These are phyloP conservation scores for Zaprionus bogoriensis DNA, from an alignment of 2,888 invertebrate genomes.

Conservation along the genomic window DNA sequence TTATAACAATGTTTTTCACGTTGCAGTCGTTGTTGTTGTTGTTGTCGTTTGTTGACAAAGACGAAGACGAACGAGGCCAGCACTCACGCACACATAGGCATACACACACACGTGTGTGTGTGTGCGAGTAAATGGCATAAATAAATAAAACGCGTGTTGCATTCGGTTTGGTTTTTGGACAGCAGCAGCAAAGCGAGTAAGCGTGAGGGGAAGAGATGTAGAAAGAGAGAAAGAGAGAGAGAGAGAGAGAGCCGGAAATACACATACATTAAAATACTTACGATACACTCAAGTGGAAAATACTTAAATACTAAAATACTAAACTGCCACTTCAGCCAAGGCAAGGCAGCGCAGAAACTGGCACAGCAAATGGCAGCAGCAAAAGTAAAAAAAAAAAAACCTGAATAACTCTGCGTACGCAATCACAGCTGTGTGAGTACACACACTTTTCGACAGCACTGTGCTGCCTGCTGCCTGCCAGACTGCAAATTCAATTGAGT, in stretches of 20 bases:
- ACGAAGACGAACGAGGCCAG: constrained; percentile 73
- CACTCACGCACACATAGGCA: constrained; percentile 27
- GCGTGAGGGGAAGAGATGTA: background rate
- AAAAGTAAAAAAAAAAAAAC: constrained; percentile 12
- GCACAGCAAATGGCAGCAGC: too few relatives aligned
- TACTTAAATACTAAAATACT: constrained; percentile 31
- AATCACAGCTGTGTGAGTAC: background rate
- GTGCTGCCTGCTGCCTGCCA: background rate
- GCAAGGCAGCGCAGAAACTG: constrained; percentile 5
- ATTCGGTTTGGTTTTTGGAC: constrained; percentile 51
- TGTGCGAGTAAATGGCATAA: constrained; percentile 59
- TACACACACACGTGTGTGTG: constrained; percentile 19
- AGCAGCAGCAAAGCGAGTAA: constrained; percentile 22
- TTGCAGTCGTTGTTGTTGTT: constrained; percentile 51
- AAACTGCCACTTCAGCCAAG: constrained; percentile 24
- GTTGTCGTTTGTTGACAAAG: constrained; percentile 67
- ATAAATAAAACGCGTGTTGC: constrained; percentile 72
- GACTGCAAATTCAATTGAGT: background rate
- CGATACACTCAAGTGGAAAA: constrained; percentile 50
- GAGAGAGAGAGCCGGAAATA: constrained; percentile 58
- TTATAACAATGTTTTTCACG: constrained; percentile 77
- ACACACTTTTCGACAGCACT: background rate
- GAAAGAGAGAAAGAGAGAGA: background rate
- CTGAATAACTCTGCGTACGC: constrained; percentile 4
- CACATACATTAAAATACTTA: constrained; percentile 74